phyloP scores from a whole-genome alignment of 1,140 invertebrate genomes.

The Cydia amplana region DNA sequence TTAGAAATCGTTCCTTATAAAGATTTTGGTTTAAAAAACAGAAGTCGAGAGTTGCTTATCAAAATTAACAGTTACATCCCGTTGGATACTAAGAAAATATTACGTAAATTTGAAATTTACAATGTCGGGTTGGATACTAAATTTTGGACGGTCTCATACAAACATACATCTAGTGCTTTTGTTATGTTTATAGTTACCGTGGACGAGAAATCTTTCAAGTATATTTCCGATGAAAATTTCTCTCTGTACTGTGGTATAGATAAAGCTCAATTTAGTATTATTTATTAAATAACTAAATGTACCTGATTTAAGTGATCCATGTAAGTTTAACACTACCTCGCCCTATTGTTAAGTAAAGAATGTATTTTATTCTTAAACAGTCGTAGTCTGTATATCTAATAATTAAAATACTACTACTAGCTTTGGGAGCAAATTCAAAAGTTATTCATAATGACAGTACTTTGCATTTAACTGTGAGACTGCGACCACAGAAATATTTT shows the following conservation, averaged over 20 bases:
- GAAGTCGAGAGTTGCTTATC: not conserved
- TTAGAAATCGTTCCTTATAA: not conserved
- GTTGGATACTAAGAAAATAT: not conserved
- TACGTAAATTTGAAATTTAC: conserved; percentile 8
- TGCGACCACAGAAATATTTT: too few species aligned
- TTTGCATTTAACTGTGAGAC: too few species aligned
- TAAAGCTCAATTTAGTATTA: conserved; percentile 22
- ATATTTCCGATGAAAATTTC: conserved; percentile 5
- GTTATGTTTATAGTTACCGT: not conserved
- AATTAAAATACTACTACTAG: too few species aligned
- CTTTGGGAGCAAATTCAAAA: too few species aligned
- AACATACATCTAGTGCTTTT: not conserved
- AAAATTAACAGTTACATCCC: conserved; percentile 14
- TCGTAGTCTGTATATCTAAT: not conserved
- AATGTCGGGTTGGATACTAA: not conserved
- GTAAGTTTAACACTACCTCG: not conserved
- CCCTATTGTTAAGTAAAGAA: not conserved
- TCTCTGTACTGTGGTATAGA: conserved; percentile 5
- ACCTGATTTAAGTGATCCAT: too few species aligned
- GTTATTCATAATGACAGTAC: too few species aligned
- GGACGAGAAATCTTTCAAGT: conserved; percentile 14
- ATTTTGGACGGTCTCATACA: not conserved
- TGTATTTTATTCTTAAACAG: not conserved
- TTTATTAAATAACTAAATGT: not conserved
- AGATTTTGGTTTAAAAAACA: not conserved